A percentile compares a stretch with the other conserved stretches of the same genome.
Conservation (phyloP, 2,888 invertebrate species). For the Hanleya hanleyi region DNA sequence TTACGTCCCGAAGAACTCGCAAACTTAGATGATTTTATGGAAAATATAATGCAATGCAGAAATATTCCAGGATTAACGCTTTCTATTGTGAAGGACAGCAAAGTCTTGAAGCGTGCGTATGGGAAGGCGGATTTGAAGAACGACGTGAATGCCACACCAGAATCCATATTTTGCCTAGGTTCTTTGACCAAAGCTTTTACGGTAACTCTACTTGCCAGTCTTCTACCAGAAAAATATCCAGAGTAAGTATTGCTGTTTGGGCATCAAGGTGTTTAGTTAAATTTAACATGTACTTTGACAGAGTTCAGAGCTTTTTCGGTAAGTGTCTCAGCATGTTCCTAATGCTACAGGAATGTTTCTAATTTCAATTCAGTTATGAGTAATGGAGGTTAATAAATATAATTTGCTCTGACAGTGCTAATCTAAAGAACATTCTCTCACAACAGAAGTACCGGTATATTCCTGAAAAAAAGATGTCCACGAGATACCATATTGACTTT, state of each 20-base stretch:
- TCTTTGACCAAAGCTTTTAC: conserved; percentile 1
- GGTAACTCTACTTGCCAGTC: background rate
- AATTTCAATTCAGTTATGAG: too few relatives aligned
- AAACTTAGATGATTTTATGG: background rate
- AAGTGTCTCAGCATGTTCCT: too few relatives aligned
- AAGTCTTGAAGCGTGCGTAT: background rate
- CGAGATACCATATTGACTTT: too few relatives aligned
- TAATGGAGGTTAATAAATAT: too few relatives aligned
- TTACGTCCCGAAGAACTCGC: background rate
- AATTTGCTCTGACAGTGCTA: too few relatives aligned
- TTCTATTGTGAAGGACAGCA: background rate
- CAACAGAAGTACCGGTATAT: too few relatives aligned
- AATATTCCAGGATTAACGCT: background rate
- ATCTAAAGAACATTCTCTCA: too few relatives aligned
- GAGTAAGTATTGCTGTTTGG: background rate
- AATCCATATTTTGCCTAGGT: background rate
- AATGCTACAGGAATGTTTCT: too few relatives aligned
- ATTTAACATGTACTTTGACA: too few relatives aligned
- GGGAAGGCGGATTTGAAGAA: background rate
- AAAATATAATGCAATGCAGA: background rate
- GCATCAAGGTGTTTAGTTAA: too few relatives aligned
- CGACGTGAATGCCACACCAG: background rate
- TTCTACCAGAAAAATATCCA: background rate
- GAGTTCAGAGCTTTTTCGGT: too few relatives aligned
- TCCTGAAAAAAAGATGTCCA: too few relatives aligned